Evolutionary conservation across 2,888 invertebrate genomes (phyloP).

Genomic region (Tinea trinotella): DNA sequence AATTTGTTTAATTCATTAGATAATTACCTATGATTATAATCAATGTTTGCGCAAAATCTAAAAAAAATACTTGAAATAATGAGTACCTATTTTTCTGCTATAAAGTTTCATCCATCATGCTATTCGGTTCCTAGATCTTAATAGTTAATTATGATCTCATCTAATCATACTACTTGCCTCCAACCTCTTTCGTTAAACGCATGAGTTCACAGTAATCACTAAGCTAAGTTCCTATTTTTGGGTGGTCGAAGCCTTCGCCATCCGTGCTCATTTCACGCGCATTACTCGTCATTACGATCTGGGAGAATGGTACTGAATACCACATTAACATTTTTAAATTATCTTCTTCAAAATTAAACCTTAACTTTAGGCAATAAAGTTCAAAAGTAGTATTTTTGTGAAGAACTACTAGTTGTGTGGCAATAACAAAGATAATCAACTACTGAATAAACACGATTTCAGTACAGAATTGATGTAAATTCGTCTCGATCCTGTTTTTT

Average conservation of each 20-base stretch:
- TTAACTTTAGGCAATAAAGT: not conserved
- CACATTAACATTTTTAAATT: not conserved
- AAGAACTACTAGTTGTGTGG: not conserved
- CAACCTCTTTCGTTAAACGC: not conserved
- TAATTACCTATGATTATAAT: too few species aligned
- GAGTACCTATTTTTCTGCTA: too few species aligned
- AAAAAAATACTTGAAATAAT: too few species aligned
- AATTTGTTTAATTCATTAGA: too few species aligned
- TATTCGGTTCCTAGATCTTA: too few species aligned
- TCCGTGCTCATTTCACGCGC: conserved; percentile 52
- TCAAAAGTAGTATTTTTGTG: not conserved
- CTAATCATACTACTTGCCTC: too few species aligned
- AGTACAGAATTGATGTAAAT: conserved; percentile 13
- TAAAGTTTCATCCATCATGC: too few species aligned
- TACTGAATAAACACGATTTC: conserved; percentile 35
- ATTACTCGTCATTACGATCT: conserved; percentile 29
- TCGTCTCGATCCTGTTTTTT: conserved; percentile 14
- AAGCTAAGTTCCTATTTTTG: conserved; percentile 34
- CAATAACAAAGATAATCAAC: not conserved
- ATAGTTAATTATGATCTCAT: too few species aligned
- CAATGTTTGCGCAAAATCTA: too few species aligned
- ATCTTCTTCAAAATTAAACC: not conserved
- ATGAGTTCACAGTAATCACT: conserved; percentile 13
- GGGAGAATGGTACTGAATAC: not conserved
- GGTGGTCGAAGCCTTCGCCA: conserved; percentile 45